phyloP scores from a whole-genome alignment of 2,888 invertebrate genomes.

The Drosophila flavopinicola region DNA sequence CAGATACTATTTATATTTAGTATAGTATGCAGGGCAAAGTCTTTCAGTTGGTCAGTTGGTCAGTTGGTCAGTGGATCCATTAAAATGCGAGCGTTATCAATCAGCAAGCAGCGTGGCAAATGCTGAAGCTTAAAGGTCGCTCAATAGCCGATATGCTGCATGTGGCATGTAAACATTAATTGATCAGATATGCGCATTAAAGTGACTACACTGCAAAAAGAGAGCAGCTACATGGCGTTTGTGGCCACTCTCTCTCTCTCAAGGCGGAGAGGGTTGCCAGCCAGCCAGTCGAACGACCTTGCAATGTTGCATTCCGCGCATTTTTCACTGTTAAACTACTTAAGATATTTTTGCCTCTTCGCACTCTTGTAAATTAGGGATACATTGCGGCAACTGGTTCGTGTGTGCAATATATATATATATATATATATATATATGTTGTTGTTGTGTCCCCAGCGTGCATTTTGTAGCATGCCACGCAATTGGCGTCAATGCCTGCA shows the following conservation, averaged over 20 bases:
- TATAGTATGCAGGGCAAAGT: not conserved
- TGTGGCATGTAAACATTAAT: constrained; percentile 68
- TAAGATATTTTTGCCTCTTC: constrained; percentile 66
- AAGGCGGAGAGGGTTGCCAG: constrained; percentile 12
- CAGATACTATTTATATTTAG: not conserved
- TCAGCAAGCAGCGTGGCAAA: constrained; percentile 45
- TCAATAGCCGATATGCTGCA: constrained; percentile 42
- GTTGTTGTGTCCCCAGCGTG: constrained; percentile 49
- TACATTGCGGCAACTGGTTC: constrained; percentile 51
- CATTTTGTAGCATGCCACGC: constrained; percentile 59
- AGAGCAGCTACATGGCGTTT: constrained; percentile 27
- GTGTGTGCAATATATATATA: too few relatives aligned
- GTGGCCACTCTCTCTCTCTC: constrained; percentile 28
- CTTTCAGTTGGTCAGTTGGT: constrained; percentile 9
- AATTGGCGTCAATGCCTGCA: constrained; percentile 71
- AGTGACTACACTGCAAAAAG: constrained; percentile 3
- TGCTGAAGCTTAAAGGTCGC: constrained; percentile 48
- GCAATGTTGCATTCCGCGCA: constrained; percentile 76
- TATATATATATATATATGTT: constrained; percentile 11
- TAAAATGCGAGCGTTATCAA: constrained; percentile 42
- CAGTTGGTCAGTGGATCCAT: constrained; percentile 19
- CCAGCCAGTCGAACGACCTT: constrained; percentile 68
- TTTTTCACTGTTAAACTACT: constrained; percentile 78
- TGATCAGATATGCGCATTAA: constrained; percentile 68
- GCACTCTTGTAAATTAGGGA: constrained; percentile 74